phyloP scores from a whole-genome alignment of 2,113 vertebrate species.

The Cairina moschata region DNA sequence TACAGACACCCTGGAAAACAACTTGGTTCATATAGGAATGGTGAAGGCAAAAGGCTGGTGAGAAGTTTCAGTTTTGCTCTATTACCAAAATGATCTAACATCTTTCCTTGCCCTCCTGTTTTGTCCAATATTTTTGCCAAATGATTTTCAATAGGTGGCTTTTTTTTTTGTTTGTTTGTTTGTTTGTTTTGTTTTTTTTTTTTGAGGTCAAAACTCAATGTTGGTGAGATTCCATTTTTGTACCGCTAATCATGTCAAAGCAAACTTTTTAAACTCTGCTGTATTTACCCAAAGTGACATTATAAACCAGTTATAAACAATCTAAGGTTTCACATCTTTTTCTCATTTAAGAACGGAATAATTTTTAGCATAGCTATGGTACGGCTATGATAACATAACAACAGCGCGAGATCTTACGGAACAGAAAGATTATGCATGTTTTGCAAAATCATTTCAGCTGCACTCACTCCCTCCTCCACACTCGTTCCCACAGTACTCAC shows the following conservation, averaged over 20 bases:
- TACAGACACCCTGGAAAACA: not conserved
- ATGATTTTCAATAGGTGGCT: not conserved
- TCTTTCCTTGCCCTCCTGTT: not conserved
- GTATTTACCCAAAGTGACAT: not conserved
- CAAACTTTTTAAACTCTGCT: not conserved
- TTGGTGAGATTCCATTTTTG: not conserved
- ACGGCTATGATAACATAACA: not conserved
- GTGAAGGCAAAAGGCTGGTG: not conserved
- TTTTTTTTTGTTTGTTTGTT: too few species aligned
- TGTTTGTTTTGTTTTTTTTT: too few species aligned
- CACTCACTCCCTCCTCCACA: accelerated
- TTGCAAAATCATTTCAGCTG: accelerated
- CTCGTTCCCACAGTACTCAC: not conserved
- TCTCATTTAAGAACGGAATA: not conserved
- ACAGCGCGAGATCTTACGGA: not conserved
- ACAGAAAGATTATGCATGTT: accelerated
- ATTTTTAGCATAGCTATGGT: not conserved
- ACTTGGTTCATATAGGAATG: not conserved
- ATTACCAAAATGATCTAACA: not conserved
- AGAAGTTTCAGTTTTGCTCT: not conserved
- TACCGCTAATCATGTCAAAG: not conserved
- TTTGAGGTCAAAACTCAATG: not conserved
- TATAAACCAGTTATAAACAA: not conserved
- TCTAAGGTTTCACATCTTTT: not conserved
- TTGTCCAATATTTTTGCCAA: not conserved